Evolutionary conservation across 2,888 invertebrate genomes (phyloP).

Genomic region (Drosophila borborema): DNA sequence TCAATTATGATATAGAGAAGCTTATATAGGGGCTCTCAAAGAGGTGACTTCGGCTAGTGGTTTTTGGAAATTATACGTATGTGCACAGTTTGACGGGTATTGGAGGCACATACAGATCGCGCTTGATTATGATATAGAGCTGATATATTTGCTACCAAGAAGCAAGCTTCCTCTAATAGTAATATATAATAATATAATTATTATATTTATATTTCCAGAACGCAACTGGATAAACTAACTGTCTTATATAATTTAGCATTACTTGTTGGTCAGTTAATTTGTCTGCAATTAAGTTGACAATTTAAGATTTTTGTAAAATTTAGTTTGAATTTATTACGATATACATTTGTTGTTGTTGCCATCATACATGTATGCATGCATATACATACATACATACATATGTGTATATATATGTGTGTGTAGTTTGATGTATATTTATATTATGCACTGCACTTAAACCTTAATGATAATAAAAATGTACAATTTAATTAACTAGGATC

Average conservation of each 20-base stretch:
- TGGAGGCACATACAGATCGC: not conserved
- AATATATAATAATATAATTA: not conserved
- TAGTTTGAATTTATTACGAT: slow-evolving; percentile 77
- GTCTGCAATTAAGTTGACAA: not conserved
- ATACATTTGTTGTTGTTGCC: slow-evolving; percentile 59
- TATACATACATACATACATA: slow-evolving; percentile 32
- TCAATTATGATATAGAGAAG: not conserved
- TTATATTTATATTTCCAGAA: not conserved
- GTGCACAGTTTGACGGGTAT: not conserved
- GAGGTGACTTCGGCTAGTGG: too few species aligned
- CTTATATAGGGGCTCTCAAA: too few species aligned
- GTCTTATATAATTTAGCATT: not conserved
- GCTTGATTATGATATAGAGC: not conserved
- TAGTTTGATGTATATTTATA: slow-evolving; percentile 42
- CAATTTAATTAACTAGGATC: slow-evolving; percentile 80
- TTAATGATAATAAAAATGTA: slow-evolving; percentile 79
- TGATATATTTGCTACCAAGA: not conserved
- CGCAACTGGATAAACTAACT: not conserved
- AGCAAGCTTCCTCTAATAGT: not conserved
- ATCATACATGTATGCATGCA: slow-evolving; percentile 39
- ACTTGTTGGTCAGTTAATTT: not conserved
- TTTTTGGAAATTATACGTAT: not conserved
- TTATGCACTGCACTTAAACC: slow-evolving; percentile 68
- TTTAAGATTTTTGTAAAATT: slow-evolving; percentile 58
- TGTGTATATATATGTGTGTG: slow-evolving; percentile 24